Percentiles rank a stretch among this genome's conserved stretches.
These are phyloP conservation scores for Cacoxenus indagator DNA, from an alignment of 2,888 invertebrate genomes.

Conservation along the genomic window DNA sequence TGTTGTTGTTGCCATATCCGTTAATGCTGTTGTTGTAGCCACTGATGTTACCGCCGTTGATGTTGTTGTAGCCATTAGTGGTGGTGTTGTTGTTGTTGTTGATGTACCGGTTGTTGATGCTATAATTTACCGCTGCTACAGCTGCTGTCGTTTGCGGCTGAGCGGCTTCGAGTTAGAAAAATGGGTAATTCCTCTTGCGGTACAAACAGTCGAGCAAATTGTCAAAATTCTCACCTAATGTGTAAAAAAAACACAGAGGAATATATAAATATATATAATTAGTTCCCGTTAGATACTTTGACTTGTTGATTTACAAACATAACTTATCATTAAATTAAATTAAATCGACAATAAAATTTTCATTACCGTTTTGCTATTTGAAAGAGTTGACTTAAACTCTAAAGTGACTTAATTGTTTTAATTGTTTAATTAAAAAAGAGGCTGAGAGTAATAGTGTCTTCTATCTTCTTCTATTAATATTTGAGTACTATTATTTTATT, in stretches of 20 bases:
- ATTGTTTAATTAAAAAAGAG: too few relatives aligned
- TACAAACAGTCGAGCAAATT: slow-evolving; percentile 70
- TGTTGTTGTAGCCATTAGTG: slow-evolving; percentile 26
- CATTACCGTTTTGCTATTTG: slow-evolving; percentile 38
- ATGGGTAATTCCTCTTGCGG: slow-evolving; percentile 71
- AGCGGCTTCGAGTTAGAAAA: slow-evolving; percentile 69
- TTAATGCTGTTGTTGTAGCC: slow-evolving; percentile 20
- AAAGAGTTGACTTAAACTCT: slow-evolving; percentile 35
- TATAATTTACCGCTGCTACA: slow-evolving; percentile 30
- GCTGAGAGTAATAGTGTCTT: too few relatives aligned
- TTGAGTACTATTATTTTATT: too few relatives aligned
- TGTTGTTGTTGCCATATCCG: neutral
- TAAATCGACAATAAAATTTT: slow-evolving; percentile 34
- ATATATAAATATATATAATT: slow-evolving; percentile 5
- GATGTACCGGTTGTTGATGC: slow-evolving; percentile 30
- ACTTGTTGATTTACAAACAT: slow-evolving; percentile 23
- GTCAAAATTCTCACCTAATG: slow-evolving; percentile 64
- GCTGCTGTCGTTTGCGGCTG: slow-evolving; percentile 45
- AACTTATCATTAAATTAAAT: too few relatives aligned
- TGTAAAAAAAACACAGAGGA: slow-evolving; percentile 25
- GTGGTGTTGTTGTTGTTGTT: slow-evolving; percentile 23
- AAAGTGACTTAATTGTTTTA: too few relatives aligned
- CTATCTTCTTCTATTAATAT: too few relatives aligned
- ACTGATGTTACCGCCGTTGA: slow-evolving; percentile 30
- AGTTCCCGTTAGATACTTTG: too few relatives aligned